A percentile compares a stretch with the other conserved stretches of the same genome.
These are phyloP conservation scores for Apteryx owenii DNA, from an alignment of 2,113 vertebrate genomes.

Conservation along the genomic window DNA sequence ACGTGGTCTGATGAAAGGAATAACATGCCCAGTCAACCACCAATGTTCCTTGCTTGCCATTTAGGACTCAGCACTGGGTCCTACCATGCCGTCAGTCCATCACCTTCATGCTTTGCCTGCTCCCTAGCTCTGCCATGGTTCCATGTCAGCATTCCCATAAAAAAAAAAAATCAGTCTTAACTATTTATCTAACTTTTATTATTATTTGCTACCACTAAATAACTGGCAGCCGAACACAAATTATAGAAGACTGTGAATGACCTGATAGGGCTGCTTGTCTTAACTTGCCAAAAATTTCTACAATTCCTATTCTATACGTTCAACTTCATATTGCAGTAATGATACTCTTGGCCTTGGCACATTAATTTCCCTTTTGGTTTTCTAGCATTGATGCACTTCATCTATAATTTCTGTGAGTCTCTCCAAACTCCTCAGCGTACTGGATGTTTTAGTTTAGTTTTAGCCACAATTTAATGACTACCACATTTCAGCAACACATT, in stretches of 20 bases:
- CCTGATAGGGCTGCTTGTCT: not conserved
- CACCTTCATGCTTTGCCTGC: not conserved
- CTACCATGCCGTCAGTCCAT: not conserved
- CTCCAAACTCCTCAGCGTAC: not conserved
- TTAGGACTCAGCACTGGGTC: not conserved
- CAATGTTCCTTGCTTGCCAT: not conserved
- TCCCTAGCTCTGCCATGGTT: not conserved
- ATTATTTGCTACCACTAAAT: not conserved
- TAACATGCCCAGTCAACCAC: not conserved
- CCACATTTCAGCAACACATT: not conserved
- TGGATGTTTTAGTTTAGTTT: not conserved
- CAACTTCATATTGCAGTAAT: not conserved
- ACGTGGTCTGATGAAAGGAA: not conserved
- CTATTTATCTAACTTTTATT: not conserved
- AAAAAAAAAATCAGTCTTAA: not conserved
- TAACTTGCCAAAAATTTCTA: not conserved
- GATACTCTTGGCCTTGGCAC: not conserved
- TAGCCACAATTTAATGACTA: constrained; percentile 22
- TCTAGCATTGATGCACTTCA: not conserved
- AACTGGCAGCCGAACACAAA: not conserved
- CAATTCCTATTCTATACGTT: not conserved
- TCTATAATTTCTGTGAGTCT: not conserved
- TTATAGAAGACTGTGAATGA: not conserved
- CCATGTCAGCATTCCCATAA: not conserved
- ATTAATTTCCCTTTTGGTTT: not conserved